Percentiles rank a stretch among this genome's conserved stretches.
phyloP scores from a whole-genome alignment of 2,888 invertebrate species.

The Cataglyphis albicans region DNA sequence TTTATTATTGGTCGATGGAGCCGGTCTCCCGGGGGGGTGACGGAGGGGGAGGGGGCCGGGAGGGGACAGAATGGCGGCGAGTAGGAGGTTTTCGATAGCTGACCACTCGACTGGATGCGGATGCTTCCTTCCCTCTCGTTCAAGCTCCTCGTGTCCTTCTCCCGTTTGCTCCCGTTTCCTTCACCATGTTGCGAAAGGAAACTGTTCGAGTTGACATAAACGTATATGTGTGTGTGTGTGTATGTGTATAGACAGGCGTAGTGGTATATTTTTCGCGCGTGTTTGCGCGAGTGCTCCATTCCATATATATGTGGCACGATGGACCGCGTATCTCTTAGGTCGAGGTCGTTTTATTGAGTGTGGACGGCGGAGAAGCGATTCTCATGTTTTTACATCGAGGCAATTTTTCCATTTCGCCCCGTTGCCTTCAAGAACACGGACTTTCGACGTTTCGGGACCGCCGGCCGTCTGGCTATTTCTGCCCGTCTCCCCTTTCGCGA shows the following conservation, averaged over 20 bases:
- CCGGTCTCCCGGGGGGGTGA: conserved; percentile 69
- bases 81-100: conserved; percentile 82
- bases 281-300: conserved; percentile 51
- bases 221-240: conserved; percentile 50
- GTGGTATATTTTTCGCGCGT: conserved; percentile 47
- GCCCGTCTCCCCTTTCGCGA: conserved; percentile 43
- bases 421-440: conserved; percentile 81
- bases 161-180: conserved; percentile 46
- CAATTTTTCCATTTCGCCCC: conserved; percentile 85
- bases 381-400: conserved; percentile 86
- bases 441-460: conserved; percentile 74
- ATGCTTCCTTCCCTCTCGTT: conserved; percentile 57
- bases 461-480: conserved; percentile 51
- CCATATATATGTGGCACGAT: conserved; percentile 64
- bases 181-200: conserved; percentile 60
- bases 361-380: conserved; percentile 82
- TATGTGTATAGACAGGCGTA: background rate
- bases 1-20: conserved; percentile 84
- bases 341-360: conserved; percentile 84
- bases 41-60: conserved; percentile 25
- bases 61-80: conserved; percentile 53
- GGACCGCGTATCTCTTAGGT: conserved; percentile 76
- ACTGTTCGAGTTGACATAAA: conserved; percentile 52
- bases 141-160: conserved; percentile 43
- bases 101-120: conserved; percentile 82